These are phyloP conservation scores for Diarsia dahlii DNA, from an alignment of 2,888 invertebrate species.

Conservation along the genomic window DNA sequence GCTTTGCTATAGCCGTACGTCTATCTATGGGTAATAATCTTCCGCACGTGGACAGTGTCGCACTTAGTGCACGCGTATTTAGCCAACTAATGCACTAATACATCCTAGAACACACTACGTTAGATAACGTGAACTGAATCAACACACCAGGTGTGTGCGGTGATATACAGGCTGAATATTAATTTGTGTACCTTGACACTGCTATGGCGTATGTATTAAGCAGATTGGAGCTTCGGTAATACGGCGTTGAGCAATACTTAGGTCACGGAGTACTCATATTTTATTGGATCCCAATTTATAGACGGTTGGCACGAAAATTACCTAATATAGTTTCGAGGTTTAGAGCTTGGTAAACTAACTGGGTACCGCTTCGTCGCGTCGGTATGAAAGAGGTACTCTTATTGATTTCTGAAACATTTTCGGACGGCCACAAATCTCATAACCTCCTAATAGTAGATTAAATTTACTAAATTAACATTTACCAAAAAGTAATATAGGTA, in stretches of 20 bases:
- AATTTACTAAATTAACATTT: too few relatives aligned
- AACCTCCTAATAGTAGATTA: not conserved
- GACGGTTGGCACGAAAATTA: constrained; percentile 48
- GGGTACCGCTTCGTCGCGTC: not conserved
- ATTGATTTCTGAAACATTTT: constrained; percentile 15
- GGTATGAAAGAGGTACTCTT: constrained; percentile 20
- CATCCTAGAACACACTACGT: constrained; percentile 75
- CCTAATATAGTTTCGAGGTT: constrained; percentile 39
- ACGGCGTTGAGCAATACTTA: constrained; percentile 48
- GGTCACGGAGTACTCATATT: constrained; percentile 56
- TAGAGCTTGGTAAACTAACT: constrained; percentile 30
- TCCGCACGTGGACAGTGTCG: constrained; percentile 50
- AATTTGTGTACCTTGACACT: constrained; percentile 84
- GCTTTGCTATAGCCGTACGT: constrained; percentile 13
- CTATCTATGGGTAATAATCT: constrained; percentile 50
- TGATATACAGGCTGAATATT: constrained; percentile 85
- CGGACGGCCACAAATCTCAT: not conserved
- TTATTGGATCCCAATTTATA: constrained; percentile 56
- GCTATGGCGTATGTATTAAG: constrained; percentile 65
- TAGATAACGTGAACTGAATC: constrained; percentile 84
- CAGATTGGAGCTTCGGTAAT: constrained; percentile 62
- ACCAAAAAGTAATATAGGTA: not conserved
- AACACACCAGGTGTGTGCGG: constrained; percentile 81
- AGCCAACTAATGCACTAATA: constrained; percentile 72
- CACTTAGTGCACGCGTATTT: constrained; percentile 56